Evolutionary conservation across 1,140 invertebrate genomes (phyloP), one percentile per base, ranked within the genome.

Genomic region (Zelostemma sp.): DNA sequence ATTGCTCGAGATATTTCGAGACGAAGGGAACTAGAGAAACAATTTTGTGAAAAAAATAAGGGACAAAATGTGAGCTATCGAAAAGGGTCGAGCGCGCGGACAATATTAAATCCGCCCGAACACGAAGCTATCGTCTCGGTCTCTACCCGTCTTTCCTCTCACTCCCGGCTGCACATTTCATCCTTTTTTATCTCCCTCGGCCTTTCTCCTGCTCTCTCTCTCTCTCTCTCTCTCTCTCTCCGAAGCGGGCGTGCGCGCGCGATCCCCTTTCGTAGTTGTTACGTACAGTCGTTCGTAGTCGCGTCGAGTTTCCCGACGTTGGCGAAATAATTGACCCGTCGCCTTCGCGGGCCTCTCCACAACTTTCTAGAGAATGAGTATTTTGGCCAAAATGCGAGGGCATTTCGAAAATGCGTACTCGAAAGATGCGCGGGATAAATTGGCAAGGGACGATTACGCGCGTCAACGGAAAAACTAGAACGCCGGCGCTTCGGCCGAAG

Each of bases 41-140:
- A 72, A 68, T 72, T 78, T 77, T 17, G 71, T 72, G 72, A 55
- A 38, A 8, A 8, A 31, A 19, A 41, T 12, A 3, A 6, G 8
- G 8, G 2, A 14, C 76, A 76, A 82, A 80, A 75, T 80, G 59
- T 40, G 12, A 16, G 8, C 11, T 17, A 15, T 31, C 31, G 47
- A 35, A 56, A 19, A 51, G 40, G 38, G 14, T 33, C 21, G 19
- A 21, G 54, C 59, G 31, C 11, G 15, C 38, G 74, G 80, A 77
- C 80, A 82, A 80, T 75, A 75, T 1, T 18, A 74, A 55, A 35
- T 21, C 80, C 38, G 80, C 59, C 59, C 63, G 62, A 64, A 75
- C 68, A 61, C 73, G 60, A 74, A 81, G 77, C 79, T 80, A 82
- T 82, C 80, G 80, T 82, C 80, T 82, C 79, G 79, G 78, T 74